Conservation (phyloP, 2,113 vertebrate genomes). For the Leptobrachium leishanense region DNA sequence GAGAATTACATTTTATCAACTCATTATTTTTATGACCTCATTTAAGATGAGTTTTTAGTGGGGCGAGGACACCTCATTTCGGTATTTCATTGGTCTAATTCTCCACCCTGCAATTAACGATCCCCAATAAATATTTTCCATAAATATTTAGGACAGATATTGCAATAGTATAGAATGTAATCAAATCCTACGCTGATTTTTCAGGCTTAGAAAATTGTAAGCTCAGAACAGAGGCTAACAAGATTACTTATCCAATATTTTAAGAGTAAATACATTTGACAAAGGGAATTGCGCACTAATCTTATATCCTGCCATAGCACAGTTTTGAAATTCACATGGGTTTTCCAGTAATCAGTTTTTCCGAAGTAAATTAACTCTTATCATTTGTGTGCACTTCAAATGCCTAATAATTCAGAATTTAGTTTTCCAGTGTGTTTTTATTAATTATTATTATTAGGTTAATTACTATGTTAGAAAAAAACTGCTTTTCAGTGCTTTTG, state of each 20-base stretch:
- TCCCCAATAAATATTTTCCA: neutral
- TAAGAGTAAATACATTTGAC: conserved; percentile 66
- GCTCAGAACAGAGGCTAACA: conserved; percentile 64
- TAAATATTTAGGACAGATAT: neutral
- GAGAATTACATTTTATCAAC: too few species aligned
- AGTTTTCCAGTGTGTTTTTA: neutral
- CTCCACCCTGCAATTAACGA: too few species aligned
- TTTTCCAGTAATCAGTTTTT: conserved; percentile 61
- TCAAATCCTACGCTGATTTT: conserved; percentile 51
- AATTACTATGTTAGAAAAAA: neutral
- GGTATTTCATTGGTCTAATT: too few species aligned
- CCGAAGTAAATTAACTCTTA: conserved; percentile 60
- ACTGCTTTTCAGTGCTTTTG: neutral
- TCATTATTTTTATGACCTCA: too few species aligned
- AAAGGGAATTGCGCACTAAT: conserved; percentile 64
- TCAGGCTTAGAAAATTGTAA: conserved; percentile 63
- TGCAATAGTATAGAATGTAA: conserved; percentile 10
- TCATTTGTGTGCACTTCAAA: conserved; percentile 56
- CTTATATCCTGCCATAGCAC: conserved; percentile 59
- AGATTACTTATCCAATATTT: conserved; percentile 66
- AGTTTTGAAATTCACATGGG: conserved; percentile 61
- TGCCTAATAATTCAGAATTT: conserved; percentile 32
- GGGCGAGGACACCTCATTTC: too few species aligned
- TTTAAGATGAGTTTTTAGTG: too few species aligned
- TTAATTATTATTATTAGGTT: neutral